These are phyloP conservation scores for Tethya wilhelma DNA, from an alignment of 37 sponge, comb jelly and placozoan species.

Conservation along the genomic window DNA sequence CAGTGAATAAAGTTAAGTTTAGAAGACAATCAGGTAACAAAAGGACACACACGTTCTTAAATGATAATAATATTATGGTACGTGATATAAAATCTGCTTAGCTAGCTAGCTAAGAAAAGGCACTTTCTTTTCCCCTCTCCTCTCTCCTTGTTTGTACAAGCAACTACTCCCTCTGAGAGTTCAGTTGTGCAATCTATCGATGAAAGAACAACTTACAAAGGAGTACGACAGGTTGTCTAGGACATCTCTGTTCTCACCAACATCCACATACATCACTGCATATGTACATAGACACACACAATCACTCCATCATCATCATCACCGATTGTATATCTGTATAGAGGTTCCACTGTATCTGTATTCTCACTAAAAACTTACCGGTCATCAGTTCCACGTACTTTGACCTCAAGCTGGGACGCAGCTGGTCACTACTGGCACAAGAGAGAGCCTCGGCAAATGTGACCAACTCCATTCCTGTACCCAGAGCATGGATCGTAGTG, in stretches of 20 bases:
- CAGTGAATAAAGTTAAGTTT: no score
- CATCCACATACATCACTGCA: constrained; percentile 72
- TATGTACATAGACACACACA: no score
- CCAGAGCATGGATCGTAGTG: not conserved
- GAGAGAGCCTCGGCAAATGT: constrained; percentile 50
- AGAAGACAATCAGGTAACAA: not conserved
- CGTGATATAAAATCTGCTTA: not conserved
- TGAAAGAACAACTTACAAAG: constrained; percentile 29
- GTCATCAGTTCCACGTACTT: constrained; percentile 67
- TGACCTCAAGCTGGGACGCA: constrained; percentile 48
- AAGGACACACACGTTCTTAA: not conserved
- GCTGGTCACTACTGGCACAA: constrained; percentile 28
- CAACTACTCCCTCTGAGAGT: not conserved
- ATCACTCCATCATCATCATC: no score
- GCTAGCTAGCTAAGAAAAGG: no score
- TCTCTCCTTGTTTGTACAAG: not conserved
- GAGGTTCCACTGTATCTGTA: no score
- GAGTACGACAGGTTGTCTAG: constrained; percentile 60
- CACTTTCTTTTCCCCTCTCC: no score
- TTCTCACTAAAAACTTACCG: constrained; percentile 26
- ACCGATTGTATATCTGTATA: no score
- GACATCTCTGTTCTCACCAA: constrained; percentile 64
- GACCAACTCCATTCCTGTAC: constrained; percentile 1
- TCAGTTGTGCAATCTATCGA: not conserved
- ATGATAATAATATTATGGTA: not conserved